Evolutionary conservation across 2,113 vertebrate genomes (phyloP).

Genomic region (Myocastor coypus): DNA sequence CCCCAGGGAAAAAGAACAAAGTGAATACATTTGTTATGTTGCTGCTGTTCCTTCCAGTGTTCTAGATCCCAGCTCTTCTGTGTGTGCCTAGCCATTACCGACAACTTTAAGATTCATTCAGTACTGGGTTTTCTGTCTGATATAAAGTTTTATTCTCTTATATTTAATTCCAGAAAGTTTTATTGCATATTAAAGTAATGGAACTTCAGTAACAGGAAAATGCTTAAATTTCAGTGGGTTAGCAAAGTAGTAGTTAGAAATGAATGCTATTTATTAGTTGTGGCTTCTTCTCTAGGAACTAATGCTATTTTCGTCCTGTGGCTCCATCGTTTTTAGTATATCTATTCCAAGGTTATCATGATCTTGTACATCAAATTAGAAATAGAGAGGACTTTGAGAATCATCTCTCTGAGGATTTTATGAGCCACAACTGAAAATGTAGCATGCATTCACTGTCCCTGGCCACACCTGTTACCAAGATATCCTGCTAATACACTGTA

Average conservation of each 20-base stretch:
- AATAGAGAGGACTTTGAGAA: conserved; percentile 16
- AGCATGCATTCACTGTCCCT: background rate
- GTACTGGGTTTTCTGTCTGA: background rate
- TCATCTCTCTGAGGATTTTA: background rate
- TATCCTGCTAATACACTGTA: background rate
- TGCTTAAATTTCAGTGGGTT: background rate
- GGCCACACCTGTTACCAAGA: background rate
- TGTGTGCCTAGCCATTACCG: background rate
- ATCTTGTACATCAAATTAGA: background rate
- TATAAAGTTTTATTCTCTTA: conserved; percentile 38
- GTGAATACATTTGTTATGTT: conserved; percentile 29
- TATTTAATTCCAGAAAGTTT: conserved; percentile 25
- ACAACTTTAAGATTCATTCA: background rate
- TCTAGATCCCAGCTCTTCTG: background rate
- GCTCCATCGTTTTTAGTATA: background rate
- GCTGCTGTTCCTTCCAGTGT: background rate
- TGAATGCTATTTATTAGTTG: background rate
- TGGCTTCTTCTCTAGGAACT: background rate
- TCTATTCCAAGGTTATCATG: background rate
- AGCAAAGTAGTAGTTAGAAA: background rate
- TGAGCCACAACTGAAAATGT: background rate
- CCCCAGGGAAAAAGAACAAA: conserved; percentile 7
- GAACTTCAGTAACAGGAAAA: conserved; percentile 15
- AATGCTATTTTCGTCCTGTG: conserved; percentile 32
- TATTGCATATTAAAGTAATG: background rate